Evolutionary conservation across 2,797 vertebrate genomes (phyloP), one percentile per base, ranked within the genome.

Genomic region (Clarias laeviceps): DNA sequence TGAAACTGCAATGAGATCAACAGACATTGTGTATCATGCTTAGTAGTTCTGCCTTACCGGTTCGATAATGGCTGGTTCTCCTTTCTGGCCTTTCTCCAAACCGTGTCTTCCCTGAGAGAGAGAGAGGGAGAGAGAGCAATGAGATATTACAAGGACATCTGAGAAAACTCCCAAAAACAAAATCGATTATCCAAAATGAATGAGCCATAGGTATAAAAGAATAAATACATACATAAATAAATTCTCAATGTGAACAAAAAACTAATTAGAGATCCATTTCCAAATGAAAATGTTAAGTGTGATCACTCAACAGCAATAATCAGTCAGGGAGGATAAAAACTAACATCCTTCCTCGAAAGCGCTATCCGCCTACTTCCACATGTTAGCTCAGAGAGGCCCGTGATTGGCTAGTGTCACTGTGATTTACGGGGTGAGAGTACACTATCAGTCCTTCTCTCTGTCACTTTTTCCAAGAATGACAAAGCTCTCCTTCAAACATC

Each of bases 81-180:
- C 97, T 88, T 98, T 99, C 80, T 96, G 92, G 64, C 97, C 97
- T 88, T 98, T 98, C 88, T 95, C 93, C 64, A 90, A 92, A 86
- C 84, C 89, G 29, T 81, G 62, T 20, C 79, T 73, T 2, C 70
- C 90, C 95, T 95, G 90, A 85, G 69, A 88, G 80, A 86, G 27
- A 40, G 18, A 68, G 24, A 45, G 27, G 57, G 73, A 76, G 54
- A 76, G 27, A 76, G 45, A 56, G 15, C 29, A 18, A 72, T 20
- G 32, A 61, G 7, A 59, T 5, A 78, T 34, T 57, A 29, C n/a
- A 76, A 76, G 29, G 50, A 56, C 17, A 20, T 8, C 7, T 29
- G 14, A 18, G 37, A 54, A 56, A 74, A 74, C 3, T 17, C 2
- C 22, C 1, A 0, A 1, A 73, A n/a, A n/a, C n/a, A 45, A 50